Base-by-base conservation (phyloP, 2,888 invertebrate species). In the Eupithecia tripunctaria region DNA sequence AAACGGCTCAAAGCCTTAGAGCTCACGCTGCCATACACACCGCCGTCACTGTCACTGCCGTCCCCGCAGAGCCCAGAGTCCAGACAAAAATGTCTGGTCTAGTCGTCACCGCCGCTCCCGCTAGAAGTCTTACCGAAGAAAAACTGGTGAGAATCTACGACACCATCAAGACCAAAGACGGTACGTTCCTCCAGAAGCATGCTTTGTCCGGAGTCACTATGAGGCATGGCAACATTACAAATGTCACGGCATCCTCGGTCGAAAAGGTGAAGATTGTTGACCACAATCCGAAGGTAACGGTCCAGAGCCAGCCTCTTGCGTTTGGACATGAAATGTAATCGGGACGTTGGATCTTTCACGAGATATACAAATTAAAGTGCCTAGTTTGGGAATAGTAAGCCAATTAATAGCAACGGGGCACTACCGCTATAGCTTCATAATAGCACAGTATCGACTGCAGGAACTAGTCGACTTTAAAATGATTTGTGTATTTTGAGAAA, bases 1-100 rank as follows among this genome's bases (percentile, higher is more conserved):
- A 97, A 93, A 97, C 97, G 78, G 95, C 96, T 67, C 96, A 97
- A 89, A 97, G 97, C 73, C 95, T 98, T 84, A 97, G 97, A 86
- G 96, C 95, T 84, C 97, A 98, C 88, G 95, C 96, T 77, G 70
- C 77, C 82, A 4, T 76, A 79, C 47, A 78, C 85, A 2, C 69
- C 51, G 78, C n/a, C 29, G 74, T 68, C 27, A 76, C 75, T 10
- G 76, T 70, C 32, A 32, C 68, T n/a, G 82, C 70, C 38, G 25
- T 56, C 1, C 12, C 51, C 25, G 12, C 56, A 21, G 56, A 56
- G 25, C 4, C 25, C 25, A 56, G 56, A 25, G 25, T 56, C 12
- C 21, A 12, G 76, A 75, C 72, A 1, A 88, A 86, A 73, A 83
- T 89, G 87, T 86, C 91, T 8, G 90, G 90, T 6, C 85, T 93